Percentiles rank a stretch among this genome's conserved stretches.
Evolutionary conservation across 37 sponge, comb jelly and placozoan species (phyloP).

Genomic region (Hexactinellida sp.): DNA sequence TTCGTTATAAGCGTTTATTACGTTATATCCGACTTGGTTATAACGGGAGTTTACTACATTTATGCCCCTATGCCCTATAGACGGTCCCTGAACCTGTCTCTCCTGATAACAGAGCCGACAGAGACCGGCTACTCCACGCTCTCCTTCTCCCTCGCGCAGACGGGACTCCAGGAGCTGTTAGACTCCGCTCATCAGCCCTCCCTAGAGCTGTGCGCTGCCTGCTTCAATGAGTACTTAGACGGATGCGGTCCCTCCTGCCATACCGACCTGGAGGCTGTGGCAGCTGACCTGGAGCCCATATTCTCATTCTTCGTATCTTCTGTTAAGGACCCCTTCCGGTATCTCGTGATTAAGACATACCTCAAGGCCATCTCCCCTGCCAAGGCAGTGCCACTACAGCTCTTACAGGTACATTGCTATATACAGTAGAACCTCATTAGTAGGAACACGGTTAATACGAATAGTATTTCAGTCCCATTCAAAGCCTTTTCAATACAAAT

Average conservation of each 20-base stretch:
- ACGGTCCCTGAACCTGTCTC: background rate
- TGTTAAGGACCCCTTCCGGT: background rate
- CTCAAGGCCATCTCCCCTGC: background rate
- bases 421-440: too few species aligned
- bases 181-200: background rate
- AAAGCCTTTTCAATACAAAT: too few species aligned
- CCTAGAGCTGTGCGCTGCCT: background rate
- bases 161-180: background rate
- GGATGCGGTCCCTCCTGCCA: background rate
- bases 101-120: background rate
- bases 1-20: too few species aligned
- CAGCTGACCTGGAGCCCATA: background rate
- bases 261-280: background rate
- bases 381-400: background rate
- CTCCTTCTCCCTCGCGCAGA: conserved; percentile 7
- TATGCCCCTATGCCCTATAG: too few species aligned
- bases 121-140: background rate
- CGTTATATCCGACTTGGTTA: too few species aligned
- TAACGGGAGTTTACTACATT: too few species aligned
- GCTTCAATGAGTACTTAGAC: background rate
- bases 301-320: background rate
- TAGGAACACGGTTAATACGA: too few species aligned
- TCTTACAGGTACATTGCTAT: background rate
- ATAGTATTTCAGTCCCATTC: too few species aligned
- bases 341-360: background rate